Conservation (phyloP, 2,797 vertebrate genomes). For the Gorsachius magnificus region DNA sequence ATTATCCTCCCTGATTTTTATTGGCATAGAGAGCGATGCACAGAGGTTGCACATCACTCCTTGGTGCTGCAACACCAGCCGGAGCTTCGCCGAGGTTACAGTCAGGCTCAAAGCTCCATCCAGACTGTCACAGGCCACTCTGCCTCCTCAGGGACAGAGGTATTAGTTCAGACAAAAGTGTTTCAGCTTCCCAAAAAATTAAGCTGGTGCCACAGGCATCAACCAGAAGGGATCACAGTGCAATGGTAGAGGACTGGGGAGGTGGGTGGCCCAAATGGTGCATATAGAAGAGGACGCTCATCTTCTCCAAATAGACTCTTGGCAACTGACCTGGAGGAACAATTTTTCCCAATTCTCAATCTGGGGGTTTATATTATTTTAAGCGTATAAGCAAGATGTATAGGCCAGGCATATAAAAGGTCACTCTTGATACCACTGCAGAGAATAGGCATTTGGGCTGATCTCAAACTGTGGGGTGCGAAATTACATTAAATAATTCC, state of each 20-base stretch:
- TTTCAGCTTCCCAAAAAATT: not conserved
- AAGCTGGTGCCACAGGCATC: not conserved
- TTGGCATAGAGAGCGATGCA: not conserved
- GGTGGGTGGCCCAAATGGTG: not conserved
- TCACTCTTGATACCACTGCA: not conserved
- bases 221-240: not conserved
- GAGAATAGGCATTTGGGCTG: not conserved
- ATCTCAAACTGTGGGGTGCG: not conserved
- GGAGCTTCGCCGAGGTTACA: not conserved
- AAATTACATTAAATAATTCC: conserved; percentile 16
- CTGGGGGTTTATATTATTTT: not conserved
- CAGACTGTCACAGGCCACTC: not conserved
- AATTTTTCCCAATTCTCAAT: not conserved
- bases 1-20: not conserved
- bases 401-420: not conserved
- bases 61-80: not conserved
- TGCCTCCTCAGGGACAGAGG: not conserved
- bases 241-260: not conserved
- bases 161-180: not conserved
- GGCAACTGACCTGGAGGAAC: not conserved
- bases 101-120: not conserved
- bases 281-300: not conserved
- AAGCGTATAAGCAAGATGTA: not conserved
- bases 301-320: not conserved
- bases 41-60: not conserved